Conservation (phyloP, 2,113 vertebrate species). For the Spermophilus dauricus region DNA sequence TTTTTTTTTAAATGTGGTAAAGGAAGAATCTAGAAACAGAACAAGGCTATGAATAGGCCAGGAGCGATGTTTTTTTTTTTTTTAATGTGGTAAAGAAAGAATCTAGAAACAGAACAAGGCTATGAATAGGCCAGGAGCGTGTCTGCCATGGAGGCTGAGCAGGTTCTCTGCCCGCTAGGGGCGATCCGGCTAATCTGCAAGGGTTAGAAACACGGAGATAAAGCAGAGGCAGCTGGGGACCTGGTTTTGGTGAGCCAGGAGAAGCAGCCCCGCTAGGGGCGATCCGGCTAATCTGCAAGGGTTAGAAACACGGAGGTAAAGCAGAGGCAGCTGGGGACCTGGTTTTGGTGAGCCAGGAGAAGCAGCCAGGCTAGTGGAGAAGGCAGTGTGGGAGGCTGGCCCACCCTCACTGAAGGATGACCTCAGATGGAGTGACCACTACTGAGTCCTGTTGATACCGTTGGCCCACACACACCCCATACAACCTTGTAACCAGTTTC, state of each 20-base stretch:
- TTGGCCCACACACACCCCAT: neutral
- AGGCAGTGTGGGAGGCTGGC: neutral
- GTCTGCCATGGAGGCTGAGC: neutral
- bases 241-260: neutral
- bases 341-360: neutral
- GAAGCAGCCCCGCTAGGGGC: neutral
- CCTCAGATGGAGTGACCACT: neutral
- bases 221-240: neutral
- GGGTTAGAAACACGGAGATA: neutral
- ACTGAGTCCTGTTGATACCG: neutral
- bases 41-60: neutral
- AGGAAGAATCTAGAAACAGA: constrained; percentile 27
- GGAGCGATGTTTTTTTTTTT: neutral
- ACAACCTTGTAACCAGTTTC: neutral
- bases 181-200: neutral
- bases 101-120: neutral
- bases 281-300: neutral
- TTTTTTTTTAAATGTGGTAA: neutral
- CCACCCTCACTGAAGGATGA: neutral
- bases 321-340: neutral
- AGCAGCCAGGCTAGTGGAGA: accelerated
- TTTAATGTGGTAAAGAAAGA: neutral
- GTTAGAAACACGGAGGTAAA: neutral
- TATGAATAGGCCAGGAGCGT: neutral
- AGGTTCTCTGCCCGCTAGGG: neutral